Evolutionary conservation across 2,113 vertebrate genomes (phyloP).

Genomic region (Nesogale talazaci): DNA sequence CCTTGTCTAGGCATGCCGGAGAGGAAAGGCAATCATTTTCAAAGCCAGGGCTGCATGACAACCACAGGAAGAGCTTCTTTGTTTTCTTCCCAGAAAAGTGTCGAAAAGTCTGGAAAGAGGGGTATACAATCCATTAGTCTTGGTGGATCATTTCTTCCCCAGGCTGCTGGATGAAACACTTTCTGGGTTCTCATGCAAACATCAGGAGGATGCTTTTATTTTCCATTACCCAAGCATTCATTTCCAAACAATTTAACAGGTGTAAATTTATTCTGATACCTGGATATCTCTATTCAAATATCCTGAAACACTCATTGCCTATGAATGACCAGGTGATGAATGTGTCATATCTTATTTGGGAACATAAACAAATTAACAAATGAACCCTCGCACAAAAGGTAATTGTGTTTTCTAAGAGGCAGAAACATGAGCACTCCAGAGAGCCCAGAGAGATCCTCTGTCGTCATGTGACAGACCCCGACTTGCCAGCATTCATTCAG

Average conservation of each 20-base stretch:
- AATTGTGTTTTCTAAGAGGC: slow-evolving; percentile 23
- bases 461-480: slow-evolving; percentile 20
- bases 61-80: neutral
- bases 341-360: slow-evolving; percentile 51
- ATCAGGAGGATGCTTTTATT: neutral
- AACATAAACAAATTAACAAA: slow-evolving; percentile 37
- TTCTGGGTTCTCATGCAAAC: slow-evolving; percentile 30
- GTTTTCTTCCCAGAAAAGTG: neutral
- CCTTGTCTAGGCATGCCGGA: neutral
- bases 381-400: slow-evolving; percentile 33
- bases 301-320: slow-evolving; percentile 58
- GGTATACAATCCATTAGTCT: neutral
- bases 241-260: slow-evolving; percentile 44
- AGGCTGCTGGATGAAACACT: neutral
- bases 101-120: neutral
- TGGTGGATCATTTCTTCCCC: neutral
- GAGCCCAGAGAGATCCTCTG: neutral
- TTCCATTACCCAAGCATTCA: neutral
- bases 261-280: slow-evolving; percentile 58
- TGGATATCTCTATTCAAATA: slow-evolving; percentile 72
- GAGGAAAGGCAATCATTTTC: neutral
- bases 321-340: slow-evolving; percentile 45
- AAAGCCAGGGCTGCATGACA: neutral
- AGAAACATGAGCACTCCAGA: slow-evolving; percentile 21
- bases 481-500: neutral